phyloP scores from a whole-genome alignment of 2,797 vertebrate species.

The Siniperca obscura region DNA sequence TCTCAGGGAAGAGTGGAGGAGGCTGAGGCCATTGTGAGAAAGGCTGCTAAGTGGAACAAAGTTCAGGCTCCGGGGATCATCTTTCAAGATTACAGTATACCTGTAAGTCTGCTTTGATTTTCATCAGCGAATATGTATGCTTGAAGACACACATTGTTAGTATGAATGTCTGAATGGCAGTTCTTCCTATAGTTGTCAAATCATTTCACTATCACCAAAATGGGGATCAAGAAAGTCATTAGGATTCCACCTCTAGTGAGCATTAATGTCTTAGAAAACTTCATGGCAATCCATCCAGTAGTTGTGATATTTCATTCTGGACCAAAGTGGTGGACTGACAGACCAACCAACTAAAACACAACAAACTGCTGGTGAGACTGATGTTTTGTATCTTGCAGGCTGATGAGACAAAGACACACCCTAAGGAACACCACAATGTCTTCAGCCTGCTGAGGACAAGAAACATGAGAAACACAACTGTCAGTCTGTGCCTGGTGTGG shows the following conservation, averaged over 20 bases:
- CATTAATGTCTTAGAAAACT: neutral
- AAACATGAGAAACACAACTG: constrained; percentile 84
- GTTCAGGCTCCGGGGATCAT: constrained; percentile 70
- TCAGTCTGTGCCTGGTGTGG: constrained; percentile 88
- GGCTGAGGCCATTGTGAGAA: constrained; percentile 75
- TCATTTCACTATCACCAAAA: too few species aligned
- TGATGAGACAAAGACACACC: constrained; percentile 7
- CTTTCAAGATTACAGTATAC: constrained; percentile 40
- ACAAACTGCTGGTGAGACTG: neutral
- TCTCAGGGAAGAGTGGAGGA: constrained; percentile 75
- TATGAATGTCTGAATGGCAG: neutral
- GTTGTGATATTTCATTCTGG: neutral
- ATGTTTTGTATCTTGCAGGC: constrained; percentile 50
- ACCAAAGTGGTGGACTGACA: neutral
- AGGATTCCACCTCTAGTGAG: neutral
- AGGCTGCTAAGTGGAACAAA: constrained; percentile 79
- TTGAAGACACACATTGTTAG: neutral
- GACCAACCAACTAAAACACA: neutral
- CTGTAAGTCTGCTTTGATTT: constrained; percentile 33
- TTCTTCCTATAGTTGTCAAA: too few species aligned
- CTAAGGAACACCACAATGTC: constrained; percentile 73
- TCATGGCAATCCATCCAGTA: neutral
- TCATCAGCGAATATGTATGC: neutral
- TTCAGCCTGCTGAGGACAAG: constrained; percentile 84
- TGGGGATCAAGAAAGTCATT: too few species aligned